Conservation (phyloP, 2,113 vertebrate genomes). For the Passer domesticus region DNA sequence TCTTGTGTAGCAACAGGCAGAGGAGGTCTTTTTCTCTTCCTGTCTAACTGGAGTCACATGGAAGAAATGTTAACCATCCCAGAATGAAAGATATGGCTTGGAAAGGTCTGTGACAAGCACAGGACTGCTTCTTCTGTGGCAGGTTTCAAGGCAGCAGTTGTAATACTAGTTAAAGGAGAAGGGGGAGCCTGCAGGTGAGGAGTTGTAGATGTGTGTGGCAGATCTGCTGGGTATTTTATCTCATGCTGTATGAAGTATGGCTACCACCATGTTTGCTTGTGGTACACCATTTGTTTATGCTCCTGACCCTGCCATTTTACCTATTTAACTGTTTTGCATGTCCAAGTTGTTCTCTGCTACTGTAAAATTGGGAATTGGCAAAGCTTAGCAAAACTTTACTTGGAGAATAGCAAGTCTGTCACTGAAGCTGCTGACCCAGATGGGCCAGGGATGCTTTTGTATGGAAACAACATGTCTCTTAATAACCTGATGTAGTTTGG, state of each 20-base stretch:
- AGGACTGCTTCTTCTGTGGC: not conserved
- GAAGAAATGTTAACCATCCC: not conserved
- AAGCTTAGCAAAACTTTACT: not conserved
- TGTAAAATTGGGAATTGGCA: not conserved
- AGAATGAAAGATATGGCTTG: not conserved
- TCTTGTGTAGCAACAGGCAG: not conserved
- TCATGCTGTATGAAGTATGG: not conserved
- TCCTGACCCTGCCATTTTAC: not conserved
- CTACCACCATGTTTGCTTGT: not conserved
- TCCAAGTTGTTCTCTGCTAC: not conserved
- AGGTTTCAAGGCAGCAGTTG: not conserved
- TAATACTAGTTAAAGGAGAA: not conserved
- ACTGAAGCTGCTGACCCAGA: not conserved
- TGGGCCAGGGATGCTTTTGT: not conserved
- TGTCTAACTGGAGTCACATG: not conserved
- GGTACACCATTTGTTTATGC: not conserved
- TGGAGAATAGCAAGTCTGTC: not conserved
- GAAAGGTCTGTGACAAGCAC: not conserved
- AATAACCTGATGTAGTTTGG: not conserved
- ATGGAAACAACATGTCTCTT: not conserved
- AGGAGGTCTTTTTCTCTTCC: not conserved
- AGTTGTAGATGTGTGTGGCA: not conserved
- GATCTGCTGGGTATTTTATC: not conserved
- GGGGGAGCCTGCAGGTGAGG: not conserved
- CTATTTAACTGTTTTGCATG: rapidly evolving